Evolutionary conservation across 2,888 invertebrate species (phyloP), one percentile per base, ranked within the genome.

Genomic region (Clistopyga incitator): DNA sequence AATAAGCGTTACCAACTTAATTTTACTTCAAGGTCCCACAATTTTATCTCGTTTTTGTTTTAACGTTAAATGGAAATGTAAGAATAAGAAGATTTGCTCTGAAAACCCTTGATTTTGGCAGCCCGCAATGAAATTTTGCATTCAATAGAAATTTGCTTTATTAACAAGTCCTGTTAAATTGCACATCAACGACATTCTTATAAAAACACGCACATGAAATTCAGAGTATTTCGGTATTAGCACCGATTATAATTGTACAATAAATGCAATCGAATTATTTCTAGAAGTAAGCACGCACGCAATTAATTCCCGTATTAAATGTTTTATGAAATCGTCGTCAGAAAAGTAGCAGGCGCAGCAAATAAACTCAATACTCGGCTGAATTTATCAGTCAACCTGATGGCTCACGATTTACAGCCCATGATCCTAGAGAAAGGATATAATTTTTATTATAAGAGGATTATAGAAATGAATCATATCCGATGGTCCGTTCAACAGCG

Each of bases 391-490:
- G 15, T 72, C 25, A 29, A 45, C 56, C 72, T 45, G 56, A 25
- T 72, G 45, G 42, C 11, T 25, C 56, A 25, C 45, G 47, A 59
- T 72, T 59, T 59, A 72, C 59, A 59, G 72, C 45, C 45, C 56
- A 25, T 20, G 70, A 70, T 20, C 20, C 45, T 72, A 23, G 45
- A 67, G 3, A 54, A 13, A 34, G 50, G 11, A 42, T 56, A 45
- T 15, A 56, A 72, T 45, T 25, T 54, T 59, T 25, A 10, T 59
- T 72, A 45, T 50, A 61, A 74, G 29, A 61, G 61, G 61, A 61
- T 74, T 61, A 74, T 61, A 47, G 34, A 74, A 74, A 61, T 61
- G 47, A 61, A 74, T 74, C 61, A 74, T 13, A 50, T 61, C 29
- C 45, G 50, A 59, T 34, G 61, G 8, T 45, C 11, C 61, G 61